Evolutionary conservation across 1,140 invertebrate genomes (phyloP).

Genomic region (Drosophila oshimai): DNA sequence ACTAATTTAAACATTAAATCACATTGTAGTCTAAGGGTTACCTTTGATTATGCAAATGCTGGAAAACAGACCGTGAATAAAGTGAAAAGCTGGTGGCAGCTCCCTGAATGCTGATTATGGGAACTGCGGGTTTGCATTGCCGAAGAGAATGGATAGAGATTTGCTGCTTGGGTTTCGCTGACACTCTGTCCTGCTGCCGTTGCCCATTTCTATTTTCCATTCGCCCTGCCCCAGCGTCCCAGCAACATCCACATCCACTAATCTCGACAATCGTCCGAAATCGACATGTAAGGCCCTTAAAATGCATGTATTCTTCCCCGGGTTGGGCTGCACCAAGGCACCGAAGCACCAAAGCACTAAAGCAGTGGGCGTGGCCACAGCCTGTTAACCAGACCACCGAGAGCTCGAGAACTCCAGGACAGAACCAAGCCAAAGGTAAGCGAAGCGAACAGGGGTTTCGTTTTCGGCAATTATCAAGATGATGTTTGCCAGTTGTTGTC

Average conservation of each 20-base stretch:
- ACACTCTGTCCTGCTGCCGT: conserved; percentile 21
- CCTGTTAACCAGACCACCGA: conserved; percentile 33
- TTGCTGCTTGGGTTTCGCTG: not conserved
- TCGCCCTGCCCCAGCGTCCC: conserved; percentile 26
- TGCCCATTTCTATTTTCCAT: conserved; percentile 26
- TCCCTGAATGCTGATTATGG: conserved; percentile 2
- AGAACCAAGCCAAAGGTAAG: not conserved
- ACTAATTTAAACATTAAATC: not conserved
- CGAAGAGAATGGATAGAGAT: conserved; percentile 3
- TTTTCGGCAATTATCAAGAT: conserved; percentile 79
- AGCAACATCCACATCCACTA: conserved; percentile 35
- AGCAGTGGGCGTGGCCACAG: conserved; percentile 49
- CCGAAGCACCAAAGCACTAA: too few relatives aligned
- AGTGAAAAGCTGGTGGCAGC: not conserved
- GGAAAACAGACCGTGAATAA: not conserved
- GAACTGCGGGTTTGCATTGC: not conserved
- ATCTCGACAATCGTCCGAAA: conserved; percentile 58
- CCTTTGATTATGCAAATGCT: not conserved
- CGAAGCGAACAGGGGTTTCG: conserved; percentile 53
- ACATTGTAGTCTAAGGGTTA: not conserved
- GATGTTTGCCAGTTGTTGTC: conserved; percentile 64
- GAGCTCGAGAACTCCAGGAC: not conserved
- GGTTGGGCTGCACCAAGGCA: conserved; percentile 4
- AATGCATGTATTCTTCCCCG: conserved; percentile 58
- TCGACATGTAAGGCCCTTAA: conserved; percentile 80